Evolutionary conservation across 37 sponge, comb jelly and placozoan species (phyloP).

Genomic region (Ephydatia muelleri): DNA sequence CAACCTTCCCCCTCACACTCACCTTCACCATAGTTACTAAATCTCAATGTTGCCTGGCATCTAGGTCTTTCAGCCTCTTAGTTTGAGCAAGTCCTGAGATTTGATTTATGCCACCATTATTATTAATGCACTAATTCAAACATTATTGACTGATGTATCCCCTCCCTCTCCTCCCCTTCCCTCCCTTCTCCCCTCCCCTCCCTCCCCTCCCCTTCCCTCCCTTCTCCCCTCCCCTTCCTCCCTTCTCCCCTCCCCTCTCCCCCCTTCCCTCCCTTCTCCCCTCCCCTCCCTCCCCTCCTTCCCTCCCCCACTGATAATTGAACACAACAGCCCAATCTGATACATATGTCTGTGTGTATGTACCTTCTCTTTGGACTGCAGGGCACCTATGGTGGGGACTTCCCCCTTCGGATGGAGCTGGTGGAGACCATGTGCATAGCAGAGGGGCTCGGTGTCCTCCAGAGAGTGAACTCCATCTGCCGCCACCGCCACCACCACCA

Average conservation of each 20-base stretch:
- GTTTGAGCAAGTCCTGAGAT: too few species aligned
- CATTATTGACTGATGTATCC: too few species aligned
- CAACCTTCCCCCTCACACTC: background rate
- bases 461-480: conserved; percentile 34
- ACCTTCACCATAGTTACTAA: too few species aligned
- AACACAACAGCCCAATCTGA: too few species aligned
- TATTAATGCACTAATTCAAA: too few species aligned
- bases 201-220: background rate
- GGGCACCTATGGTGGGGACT: background rate
- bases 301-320: too few species aligned
- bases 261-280: background rate
- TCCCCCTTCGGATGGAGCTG: conserved; percentile 39
- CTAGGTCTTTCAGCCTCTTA: too few species aligned
- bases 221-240: background rate
- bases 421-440: conserved; percentile 63
- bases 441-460: conserved; percentile 40
- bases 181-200: background rate
- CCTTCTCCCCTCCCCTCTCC: background rate
- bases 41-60: too few species aligned
- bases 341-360: too few species aligned
- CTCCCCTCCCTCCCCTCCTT: background rate
- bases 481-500: background rate
- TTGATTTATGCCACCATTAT: too few species aligned
- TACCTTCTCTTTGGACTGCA: background rate
- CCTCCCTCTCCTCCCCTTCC: background rate